Percentiles rank a stretch among this genome's conserved stretches.
phyloP scores from a whole-genome alignment of 1,140 invertebrate species.

The Littorina saxatilis region DNA sequence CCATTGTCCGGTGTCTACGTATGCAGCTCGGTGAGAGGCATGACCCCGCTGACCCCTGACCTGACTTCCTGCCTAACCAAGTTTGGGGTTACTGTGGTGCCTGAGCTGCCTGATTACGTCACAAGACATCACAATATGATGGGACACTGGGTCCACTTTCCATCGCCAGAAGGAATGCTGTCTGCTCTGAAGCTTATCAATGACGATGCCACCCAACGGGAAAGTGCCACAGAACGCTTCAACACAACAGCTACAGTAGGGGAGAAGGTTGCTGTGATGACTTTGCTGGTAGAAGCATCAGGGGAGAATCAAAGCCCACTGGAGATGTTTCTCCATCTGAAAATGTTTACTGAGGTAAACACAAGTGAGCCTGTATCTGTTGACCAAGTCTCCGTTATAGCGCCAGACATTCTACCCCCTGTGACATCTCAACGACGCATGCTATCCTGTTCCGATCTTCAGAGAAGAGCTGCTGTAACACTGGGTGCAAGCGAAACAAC shows the following conservation, averaged over 20 bases:
- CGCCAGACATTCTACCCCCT: conserved; percentile 10
- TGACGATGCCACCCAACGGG: neutral
- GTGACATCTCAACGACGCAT: neutral
- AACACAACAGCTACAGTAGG: neutral
- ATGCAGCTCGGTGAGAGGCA: neutral
- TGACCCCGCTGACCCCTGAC: neutral
- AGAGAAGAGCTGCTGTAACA: conserved; percentile 2
- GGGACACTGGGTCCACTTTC: conserved; percentile 32
- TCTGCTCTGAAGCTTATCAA: conserved; percentile 1
- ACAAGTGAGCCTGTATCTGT: neutral
- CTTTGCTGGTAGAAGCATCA: neutral
- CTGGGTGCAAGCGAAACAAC: conserved; percentile 18
- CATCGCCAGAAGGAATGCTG: conserved; percentile 25
- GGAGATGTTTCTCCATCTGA: conserved; percentile 5
- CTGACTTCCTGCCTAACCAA: conserved; percentile 3
- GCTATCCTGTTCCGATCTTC: neutral
- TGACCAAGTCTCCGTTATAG: neutral
- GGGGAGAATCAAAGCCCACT: neutral
- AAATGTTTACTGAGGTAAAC: neutral
- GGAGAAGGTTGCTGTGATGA: neutral
- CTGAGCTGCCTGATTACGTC: conserved; percentile 31
- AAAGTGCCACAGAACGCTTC: neutral
- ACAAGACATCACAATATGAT: neutral
- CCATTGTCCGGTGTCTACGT: conserved; percentile 21
- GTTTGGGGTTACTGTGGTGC: conserved; percentile 26